Percentiles rank a stretch among this genome's conserved stretches.
Conservation (phyloP, 2,113 vertebrate species). For the Thunnus maccoyii region DNA sequence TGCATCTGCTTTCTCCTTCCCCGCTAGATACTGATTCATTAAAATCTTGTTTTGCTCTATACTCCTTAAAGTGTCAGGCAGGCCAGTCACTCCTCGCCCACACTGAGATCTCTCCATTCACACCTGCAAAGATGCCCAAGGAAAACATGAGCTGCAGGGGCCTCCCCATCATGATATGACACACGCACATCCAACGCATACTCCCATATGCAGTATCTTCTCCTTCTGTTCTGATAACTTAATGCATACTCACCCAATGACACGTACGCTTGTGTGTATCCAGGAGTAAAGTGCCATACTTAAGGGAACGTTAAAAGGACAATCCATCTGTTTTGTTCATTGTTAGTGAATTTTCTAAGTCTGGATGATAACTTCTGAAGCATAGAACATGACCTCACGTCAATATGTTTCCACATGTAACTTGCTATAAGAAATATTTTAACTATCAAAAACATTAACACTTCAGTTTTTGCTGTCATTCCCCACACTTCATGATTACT, state of each 20-base stretch:
- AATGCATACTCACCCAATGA: slow-evolving; percentile 18
- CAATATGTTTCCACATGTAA: background rate
- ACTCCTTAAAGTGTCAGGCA: slow-evolving; percentile 51
- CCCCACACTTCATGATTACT: no score
- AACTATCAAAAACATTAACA: background rate
- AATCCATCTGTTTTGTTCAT: background rate
- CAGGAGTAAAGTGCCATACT: background rate
- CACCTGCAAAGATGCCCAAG: slow-evolving; percentile 71
- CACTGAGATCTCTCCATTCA: slow-evolving; percentile 76
- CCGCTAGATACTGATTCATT: slow-evolving; percentile 41
- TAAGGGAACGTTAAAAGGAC: background rate
- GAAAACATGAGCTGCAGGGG: slow-evolving; percentile 66
- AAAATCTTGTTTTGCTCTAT: slow-evolving; percentile 50
- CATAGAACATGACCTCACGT: background rate
- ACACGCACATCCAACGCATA: slow-evolving; percentile 55
- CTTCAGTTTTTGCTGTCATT: background rate
- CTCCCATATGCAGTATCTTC: slow-evolving; percentile 59
- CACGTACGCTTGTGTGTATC: background rate
- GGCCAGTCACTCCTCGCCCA: slow-evolving; percentile 75
- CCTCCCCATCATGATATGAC: slow-evolving; percentile 53
- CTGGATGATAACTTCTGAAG: no score
- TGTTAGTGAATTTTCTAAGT: background rate
- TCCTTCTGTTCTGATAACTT: slow-evolving; percentile 44
- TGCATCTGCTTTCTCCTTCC: slow-evolving; percentile 41
- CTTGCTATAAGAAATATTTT: background rate